Evolutionary conservation across 2,797 vertebrate species (phyloP), one percentile per base, ranked within the genome.

Genomic region (Pseudotriccus pelzelni): DNA sequence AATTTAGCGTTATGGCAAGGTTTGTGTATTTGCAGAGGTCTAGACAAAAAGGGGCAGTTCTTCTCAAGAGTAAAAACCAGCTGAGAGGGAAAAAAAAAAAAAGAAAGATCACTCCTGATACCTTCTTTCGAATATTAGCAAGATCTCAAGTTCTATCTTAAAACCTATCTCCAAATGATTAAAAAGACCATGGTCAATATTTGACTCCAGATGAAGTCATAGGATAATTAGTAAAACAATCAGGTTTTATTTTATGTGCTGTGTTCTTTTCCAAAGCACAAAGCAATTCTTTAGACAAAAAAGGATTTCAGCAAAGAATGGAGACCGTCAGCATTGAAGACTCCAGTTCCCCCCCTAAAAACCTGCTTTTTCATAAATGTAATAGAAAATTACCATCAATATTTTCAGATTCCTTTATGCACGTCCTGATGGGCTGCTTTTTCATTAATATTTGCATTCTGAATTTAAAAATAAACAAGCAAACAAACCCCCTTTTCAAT

Each of bases 51-150:
- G 84, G 3, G 34, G 47, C 5, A 58, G 10, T 4, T 39, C 18
- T 64, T 8, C 58, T 25, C 2, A 37, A 44, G 23, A 43, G 2
- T 56, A 37, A 70, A 92, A 94, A 47, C 3, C 3, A 9, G 36
- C 66, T 62, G 14, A 23, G 47, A 21, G 63, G 32, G 16, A 34
- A 44, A 47, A 13, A 53, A 22, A 34, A 34, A 24, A 11, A 53
- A 19, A 52, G 32, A 22, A 58, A 11, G 1, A 17, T 0, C 14
- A 22, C 4, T 44, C 8, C 2, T 37, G 4, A 56, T 27, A 3
- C 3, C 4, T 55, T 20, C 15, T 49, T 60, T 55, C 14, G 18
- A 52, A 46, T 60, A 64, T 44, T 46, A 76, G 4, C 9, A 68
- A 64, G 79, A 53, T 44, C 12, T 72, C 15, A 63, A 47, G 7